Conservation (phyloP, 2,797 vertebrate genomes). For the Sebastes goodei region DNA sequence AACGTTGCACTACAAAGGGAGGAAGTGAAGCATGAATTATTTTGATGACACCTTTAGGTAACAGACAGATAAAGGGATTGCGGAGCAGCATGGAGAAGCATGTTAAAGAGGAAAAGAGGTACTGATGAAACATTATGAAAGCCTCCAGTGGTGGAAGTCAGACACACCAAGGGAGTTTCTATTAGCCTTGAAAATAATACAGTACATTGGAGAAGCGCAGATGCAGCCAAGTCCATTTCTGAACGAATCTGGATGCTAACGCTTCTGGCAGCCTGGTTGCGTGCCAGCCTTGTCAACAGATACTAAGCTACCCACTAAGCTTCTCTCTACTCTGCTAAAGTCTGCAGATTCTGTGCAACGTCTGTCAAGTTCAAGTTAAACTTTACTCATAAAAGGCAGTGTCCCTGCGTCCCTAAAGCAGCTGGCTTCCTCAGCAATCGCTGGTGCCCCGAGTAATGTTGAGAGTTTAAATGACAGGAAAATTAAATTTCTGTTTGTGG, state of each 20-base stretch:
- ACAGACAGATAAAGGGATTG: conserved; percentile 41
- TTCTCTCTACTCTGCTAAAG: conserved; percentile 61
- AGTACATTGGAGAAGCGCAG: conserved; percentile 17
- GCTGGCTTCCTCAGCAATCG: conserved; percentile 44
- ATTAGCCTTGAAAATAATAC: conserved; percentile 40
- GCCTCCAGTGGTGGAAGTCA: conserved; percentile 23
- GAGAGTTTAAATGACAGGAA: conserved; percentile 24
- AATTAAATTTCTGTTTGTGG: conserved; percentile 24
- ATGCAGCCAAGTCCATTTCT: conserved; percentile 41
- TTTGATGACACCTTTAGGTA: conserved; percentile 27
- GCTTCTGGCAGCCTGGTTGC: conserved; percentile 64
- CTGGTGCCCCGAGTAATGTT: neutral
- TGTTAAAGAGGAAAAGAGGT: conserved; percentile 29
- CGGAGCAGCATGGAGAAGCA: conserved; percentile 10
- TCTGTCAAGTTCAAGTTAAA: conserved; percentile 73
- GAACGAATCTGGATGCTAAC: conserved; percentile 44
- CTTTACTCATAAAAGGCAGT: conserved; percentile 61
- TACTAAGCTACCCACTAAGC: conserved; percentile 74
- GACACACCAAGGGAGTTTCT: conserved; percentile 4
- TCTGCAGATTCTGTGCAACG: conserved; percentile 65
- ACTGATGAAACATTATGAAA: conserved; percentile 64
- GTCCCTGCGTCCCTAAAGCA: conserved; percentile 56
- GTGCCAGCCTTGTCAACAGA: conserved; percentile 73
- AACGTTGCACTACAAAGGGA: conserved; percentile 12
- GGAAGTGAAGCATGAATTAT: neutral